phyloP scores from a whole-genome alignment of 2,888 invertebrate genomes.

The Drosophila cyrtoloma region DNA sequence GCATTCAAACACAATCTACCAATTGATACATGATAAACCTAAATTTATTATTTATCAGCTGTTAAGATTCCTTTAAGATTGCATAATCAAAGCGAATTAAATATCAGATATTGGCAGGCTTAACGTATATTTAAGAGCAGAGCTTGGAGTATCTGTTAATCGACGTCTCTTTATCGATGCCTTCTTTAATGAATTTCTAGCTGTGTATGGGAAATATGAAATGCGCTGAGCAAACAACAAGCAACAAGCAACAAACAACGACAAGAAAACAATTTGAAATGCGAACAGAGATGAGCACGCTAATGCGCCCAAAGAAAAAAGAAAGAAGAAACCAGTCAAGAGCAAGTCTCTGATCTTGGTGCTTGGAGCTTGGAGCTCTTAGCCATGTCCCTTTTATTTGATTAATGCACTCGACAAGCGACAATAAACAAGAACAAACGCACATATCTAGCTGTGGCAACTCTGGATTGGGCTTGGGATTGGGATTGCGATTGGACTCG shows the following conservation, averaged over 20 bases:
- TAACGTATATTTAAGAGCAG: rapidly evolving
- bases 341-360: background rate
- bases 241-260: background rate
- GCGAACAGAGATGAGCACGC: conserved; percentile 61
- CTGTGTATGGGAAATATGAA: conserved; percentile 44
- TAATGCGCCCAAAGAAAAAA: conserved; percentile 54
- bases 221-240: conserved; percentile 52
- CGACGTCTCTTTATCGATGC: rapidly evolving
- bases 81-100: background rate
- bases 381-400: conserved; percentile 61
- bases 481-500: conserved; percentile 3
- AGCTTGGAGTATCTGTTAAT: too few relatives aligned
- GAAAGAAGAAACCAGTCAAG: conserved; percentile 7
- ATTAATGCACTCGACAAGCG: conserved; percentile 81
- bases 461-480: conserved; percentile 5
- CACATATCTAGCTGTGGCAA: conserved; percentile 27
- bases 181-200: background rate
- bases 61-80: background rate
- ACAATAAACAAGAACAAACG: conserved; percentile 76
- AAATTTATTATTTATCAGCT: background rate
- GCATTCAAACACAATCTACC: background rate
- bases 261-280: conserved; percentile 40
- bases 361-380: conserved; percentile 1
- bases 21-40: background rate
- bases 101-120: background rate